Evolutionary conservation across 2,797 vertebrate genomes (phyloP).

Genomic region (Enteromius radiatus): DNA sequence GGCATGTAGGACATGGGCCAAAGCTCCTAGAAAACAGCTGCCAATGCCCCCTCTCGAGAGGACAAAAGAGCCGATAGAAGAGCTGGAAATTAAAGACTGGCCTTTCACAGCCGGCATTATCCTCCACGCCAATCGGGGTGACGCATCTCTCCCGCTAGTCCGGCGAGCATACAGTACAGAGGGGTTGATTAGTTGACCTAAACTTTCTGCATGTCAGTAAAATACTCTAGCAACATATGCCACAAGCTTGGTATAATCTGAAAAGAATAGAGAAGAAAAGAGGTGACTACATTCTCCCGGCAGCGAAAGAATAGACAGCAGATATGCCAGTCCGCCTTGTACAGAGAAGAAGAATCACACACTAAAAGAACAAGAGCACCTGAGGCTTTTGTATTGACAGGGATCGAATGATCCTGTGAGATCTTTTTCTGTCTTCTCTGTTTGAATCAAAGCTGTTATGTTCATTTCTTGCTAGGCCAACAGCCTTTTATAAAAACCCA

Average conservation of each 20-base stretch:
- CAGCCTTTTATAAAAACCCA: slow-evolving; percentile 64
- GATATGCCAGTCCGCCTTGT: slow-evolving; percentile 31
- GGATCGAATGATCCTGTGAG: slow-evolving; percentile 44
- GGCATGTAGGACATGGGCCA: slow-evolving; percentile 67
- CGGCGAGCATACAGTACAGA: slow-evolving; percentile 70
- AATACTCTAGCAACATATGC: slow-evolving; percentile 71
- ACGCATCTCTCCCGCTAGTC: slow-evolving; percentile 72
- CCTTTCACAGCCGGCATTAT: slow-evolving; percentile 79
- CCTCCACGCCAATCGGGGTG: slow-evolving; percentile 67
- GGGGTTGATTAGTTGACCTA: slow-evolving; percentile 78
- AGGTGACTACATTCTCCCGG: slow-evolving; percentile 9
- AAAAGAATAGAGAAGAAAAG: slow-evolving; percentile 44
- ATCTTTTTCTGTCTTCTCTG: slow-evolving; percentile 43
- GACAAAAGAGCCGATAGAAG: slow-evolving; percentile 75
- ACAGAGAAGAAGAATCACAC: slow-evolving; percentile 1
- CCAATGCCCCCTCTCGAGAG: slow-evolving; percentile 54
- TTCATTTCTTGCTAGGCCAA: slow-evolving; percentile 55
- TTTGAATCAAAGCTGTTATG: slow-evolving; percentile 51
- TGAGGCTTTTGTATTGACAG: slow-evolving; percentile 45
- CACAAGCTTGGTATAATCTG: slow-evolving; percentile 53
- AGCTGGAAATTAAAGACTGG: slow-evolving; percentile 78
- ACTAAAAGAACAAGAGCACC: slow-evolving; percentile 38
- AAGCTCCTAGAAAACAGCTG: slow-evolving; percentile 65
- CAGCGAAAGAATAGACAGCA: slow-evolving; percentile 43
- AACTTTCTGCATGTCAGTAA: slow-evolving; percentile 69